Conservation (phyloP, 1,140 invertebrate species). For the Cecropterus lyciades region DNA sequence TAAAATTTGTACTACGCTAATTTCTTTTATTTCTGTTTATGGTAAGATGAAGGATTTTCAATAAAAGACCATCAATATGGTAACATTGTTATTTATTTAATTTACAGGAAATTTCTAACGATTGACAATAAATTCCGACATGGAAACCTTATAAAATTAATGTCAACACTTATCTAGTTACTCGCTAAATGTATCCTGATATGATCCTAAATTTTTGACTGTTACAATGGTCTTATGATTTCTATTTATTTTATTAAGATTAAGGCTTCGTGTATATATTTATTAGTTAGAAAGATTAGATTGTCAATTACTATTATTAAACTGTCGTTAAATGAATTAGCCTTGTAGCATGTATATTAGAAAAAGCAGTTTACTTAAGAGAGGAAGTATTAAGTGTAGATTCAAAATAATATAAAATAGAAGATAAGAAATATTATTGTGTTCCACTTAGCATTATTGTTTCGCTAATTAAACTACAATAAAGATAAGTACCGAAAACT, state of each 20-base stretch:
- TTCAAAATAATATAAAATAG: not conserved
- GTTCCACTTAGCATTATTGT: conserved; percentile 12
- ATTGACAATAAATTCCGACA: conserved; percentile 78
- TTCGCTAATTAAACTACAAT: conserved; percentile 29
- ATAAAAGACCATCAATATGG: conserved; percentile 65
- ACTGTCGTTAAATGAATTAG: conserved; percentile 32
- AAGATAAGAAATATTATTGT: not conserved
- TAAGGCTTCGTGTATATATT: conserved; percentile 9
- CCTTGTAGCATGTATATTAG: conserved; percentile 10
- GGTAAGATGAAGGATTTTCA: conserved; percentile 20
- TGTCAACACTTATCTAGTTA: conserved; percentile 78
- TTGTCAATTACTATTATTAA: conserved; percentile 15
- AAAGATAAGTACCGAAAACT: conserved; percentile 48
- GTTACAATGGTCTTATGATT: conserved; percentile 38
- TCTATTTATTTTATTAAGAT: conserved; percentile 31
- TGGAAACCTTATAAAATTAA: conserved; percentile 78
- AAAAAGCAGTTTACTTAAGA: conserved; percentile 24
- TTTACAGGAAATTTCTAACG: conserved; percentile 82
- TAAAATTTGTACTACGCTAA: no score
- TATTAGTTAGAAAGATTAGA: conserved; percentile 29
- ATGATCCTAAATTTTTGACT: conserved; percentile 66
- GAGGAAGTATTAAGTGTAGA: not conserved
- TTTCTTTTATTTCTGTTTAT: no score
- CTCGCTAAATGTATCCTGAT: conserved; percentile 70
- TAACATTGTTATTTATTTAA: conserved; percentile 79